Percentiles rank a stretch among this genome's conserved stretches.
Evolutionary conservation across 2,888 invertebrate genomes (phyloP).

Genomic region (Stramonita haemastoma): DNA sequence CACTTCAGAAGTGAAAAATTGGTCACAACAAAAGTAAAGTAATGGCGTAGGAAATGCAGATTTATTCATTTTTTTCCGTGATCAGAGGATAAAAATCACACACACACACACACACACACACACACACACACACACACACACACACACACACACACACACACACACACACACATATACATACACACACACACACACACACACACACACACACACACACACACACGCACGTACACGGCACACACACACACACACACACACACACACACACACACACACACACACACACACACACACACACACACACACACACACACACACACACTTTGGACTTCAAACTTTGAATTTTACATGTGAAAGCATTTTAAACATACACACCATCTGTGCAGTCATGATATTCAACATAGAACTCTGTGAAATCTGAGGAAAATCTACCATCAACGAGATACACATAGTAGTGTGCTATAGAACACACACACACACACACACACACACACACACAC

Average conservation of each 20-base stretch:
- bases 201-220: background rate
- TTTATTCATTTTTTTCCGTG: background rate
- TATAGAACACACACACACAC: background rate
- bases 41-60: background rate
- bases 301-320: slow-evolving; percentile 4
- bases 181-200: background rate
- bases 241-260: background rate
- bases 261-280: background rate
- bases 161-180: background rate
- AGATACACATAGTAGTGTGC: too few relatives aligned
- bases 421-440: too few relatives aligned
- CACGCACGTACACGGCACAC: too few relatives aligned
- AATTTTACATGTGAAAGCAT: too few relatives aligned
- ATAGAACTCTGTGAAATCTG: too few relatives aligned
- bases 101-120: background rate
- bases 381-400: too few relatives aligned
- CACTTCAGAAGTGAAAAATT: too few relatives aligned
- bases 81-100: background rate
- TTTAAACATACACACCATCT: too few relatives aligned
- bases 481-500: background rate
- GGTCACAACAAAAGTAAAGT: too few relatives aligned
- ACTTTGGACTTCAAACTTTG: too few relatives aligned
- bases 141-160: slow-evolving; percentile 17
- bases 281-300: slow-evolving; percentile 16
- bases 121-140: slow-evolving; percentile 7